These are phyloP conservation scores for Sebastiscus albofasciatus DNA, from an alignment of 2,797 vertebrate genomes.

Conservation along the genomic window DNA sequence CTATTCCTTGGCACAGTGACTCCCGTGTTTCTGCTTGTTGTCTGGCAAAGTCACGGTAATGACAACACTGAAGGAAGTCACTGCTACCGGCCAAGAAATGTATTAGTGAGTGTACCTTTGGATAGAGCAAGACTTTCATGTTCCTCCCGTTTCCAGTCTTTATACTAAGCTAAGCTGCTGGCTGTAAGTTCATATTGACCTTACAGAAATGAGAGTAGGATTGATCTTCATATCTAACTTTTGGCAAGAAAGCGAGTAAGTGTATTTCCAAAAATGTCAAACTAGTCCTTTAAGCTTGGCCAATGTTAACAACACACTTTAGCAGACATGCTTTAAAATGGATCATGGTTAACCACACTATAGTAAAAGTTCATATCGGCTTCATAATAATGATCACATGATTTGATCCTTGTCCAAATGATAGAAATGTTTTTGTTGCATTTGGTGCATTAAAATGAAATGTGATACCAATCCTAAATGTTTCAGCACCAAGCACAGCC, in stretches of 20 bases:
- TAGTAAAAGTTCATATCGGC: background rate
- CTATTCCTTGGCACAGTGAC: background rate
- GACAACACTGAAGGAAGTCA: background rate
- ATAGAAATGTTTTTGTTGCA: background rate
- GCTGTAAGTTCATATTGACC: background rate
- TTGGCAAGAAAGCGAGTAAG: background rate
- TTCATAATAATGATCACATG: background rate
- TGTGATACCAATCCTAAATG: background rate
- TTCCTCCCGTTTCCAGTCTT: background rate
- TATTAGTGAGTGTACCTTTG: background rate
- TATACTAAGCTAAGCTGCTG: background rate
- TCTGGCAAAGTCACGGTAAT: background rate
- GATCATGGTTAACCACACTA: background rate
- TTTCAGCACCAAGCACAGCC: background rate
- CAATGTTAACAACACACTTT: background rate
- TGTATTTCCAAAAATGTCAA: background rate
- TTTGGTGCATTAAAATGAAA: background rate
- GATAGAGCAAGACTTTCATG: too few species aligned
- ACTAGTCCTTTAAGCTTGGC: background rate
- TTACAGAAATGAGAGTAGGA: background rate
- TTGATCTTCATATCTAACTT: background rate
- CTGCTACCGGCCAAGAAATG: background rate
- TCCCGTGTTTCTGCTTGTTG: background rate
- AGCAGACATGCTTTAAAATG: background rate
- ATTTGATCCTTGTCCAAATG: background rate